Percentiles rank a stretch among this genome's conserved stretches.
These are phyloP conservation scores for Atrichornis clamosus DNA, from an alignment of 2,113 vertebrate species.

Conservation along the genomic window DNA sequence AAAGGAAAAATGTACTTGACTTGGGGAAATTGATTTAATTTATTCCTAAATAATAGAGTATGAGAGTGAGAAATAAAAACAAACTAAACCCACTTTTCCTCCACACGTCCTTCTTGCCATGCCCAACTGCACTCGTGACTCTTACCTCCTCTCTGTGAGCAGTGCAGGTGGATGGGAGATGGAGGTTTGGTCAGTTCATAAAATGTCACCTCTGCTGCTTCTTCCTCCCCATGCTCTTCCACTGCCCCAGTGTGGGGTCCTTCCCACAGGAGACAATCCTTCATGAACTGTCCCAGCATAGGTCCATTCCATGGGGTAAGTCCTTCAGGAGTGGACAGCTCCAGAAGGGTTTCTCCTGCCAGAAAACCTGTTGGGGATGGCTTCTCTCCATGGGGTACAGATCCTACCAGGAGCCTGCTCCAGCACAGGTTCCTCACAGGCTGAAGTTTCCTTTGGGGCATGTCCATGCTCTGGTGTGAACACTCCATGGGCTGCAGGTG, in stretches of 20 bases:
- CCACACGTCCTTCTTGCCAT: neutral
- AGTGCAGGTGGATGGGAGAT: fast-evolving
- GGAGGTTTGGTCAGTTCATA: neutral
- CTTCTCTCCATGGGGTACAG: neutral
- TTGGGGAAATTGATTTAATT: neutral
- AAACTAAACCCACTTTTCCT: neutral
- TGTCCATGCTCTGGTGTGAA: fast-evolving
- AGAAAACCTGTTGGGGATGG: neutral
- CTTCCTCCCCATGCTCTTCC: neutral
- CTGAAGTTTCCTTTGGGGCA: neutral
- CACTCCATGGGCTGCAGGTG: neutral
- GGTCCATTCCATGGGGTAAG: neutral
- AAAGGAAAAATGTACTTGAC: fast-evolving
- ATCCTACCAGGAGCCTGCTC: neutral
- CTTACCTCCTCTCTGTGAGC: neutral
- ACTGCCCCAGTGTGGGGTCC: neutral
- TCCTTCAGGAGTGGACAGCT: neutral
- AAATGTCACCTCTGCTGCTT: neutral
- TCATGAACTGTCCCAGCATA: neutral
- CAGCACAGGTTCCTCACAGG: neutral
- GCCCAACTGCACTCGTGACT: neutral
- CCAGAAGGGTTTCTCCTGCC: neutral
- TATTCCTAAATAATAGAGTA: neutral
- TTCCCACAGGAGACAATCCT: neutral
- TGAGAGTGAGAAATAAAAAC: neutral